Evolutionary conservation across 2,113 vertebrate species (phyloP), one percentile per base, ranked within the genome.

Genomic region (Rattus norvegicus): DNA sequence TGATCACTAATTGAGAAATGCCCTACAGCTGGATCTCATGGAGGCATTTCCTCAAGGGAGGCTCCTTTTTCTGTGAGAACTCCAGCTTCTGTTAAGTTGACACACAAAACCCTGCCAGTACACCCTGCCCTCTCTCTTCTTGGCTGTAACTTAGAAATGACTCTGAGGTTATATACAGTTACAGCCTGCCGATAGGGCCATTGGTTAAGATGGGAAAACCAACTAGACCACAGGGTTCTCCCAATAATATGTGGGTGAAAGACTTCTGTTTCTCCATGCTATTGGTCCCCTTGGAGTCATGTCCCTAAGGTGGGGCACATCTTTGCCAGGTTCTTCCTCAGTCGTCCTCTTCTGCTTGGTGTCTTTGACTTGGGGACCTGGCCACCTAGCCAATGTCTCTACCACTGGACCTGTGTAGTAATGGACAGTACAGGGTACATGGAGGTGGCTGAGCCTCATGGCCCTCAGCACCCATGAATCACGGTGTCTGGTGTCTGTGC

Each of bases 221-320:
- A 70, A 73, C 4, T 22, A n/a, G 39, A 49, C 22, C 65, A 14
- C 36, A 70, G 49, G 13, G 24, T 36, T 59, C 72, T 93, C 19
- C 12, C 11, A 3, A 0, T 9, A 9, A 61, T 19, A 33, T 20
- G 0, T 14, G 47, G 70, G 9, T 26, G 77, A 16, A 9, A 14
- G 2, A 1, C 30, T 84, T 86, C 56, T 30, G 13, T 76, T 47
- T 94, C 36, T 81, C 16, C n/a, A 5, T 24, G 59, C 20, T 0
- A 1, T 19, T 12, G 14, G 13, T 43, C 43, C 5, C 63, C 49
- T 14, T 0, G 8, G 20, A 13, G 16, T 1, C 5, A 4, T 30
- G 30, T 24, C 70, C 73, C 6, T 36, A 10, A 77, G 65, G 47
- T n/a, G 24, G 47, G 28, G 0, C 36, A 16, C 3, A 39, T 56